phyloP scores from a whole-genome alignment of 1,140 invertebrate species.

The Himalopsyche phryganea region DNA sequence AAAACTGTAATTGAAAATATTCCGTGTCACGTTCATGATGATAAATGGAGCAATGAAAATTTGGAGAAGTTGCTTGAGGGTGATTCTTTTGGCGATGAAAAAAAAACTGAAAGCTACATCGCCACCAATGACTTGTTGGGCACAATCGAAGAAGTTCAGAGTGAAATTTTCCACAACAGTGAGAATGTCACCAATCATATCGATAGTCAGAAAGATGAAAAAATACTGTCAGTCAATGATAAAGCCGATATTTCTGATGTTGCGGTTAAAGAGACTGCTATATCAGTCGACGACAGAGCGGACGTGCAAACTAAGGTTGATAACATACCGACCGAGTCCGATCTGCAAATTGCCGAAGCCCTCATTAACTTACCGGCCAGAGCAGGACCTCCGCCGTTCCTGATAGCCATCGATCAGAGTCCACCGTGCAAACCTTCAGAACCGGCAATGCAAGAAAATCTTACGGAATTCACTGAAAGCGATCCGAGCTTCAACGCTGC shows the following conservation, averaged over 20 bases:
- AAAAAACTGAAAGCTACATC: not conserved
- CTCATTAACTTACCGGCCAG: slow-evolving; percentile 44
- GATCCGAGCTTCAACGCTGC: slow-evolving; percentile 50
- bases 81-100: not conserved
- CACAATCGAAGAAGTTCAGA: slow-evolving; percentile 7
- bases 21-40: not conserved
- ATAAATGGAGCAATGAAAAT: slow-evolving; percentile 16
- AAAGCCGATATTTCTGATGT: not conserved
- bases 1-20: not conserved
- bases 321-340: slow-evolving; percentile 39
- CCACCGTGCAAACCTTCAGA: not conserved
- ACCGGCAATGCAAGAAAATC: not conserved
- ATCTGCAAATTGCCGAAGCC: slow-evolving; percentile 48
- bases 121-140: not conserved
- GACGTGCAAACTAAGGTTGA: not conserved
- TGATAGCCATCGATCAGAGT: slow-evolving; percentile 32
- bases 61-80: slow-evolving; percentile 7
- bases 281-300: not conserved
- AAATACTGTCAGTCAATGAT: too few relatives aligned
- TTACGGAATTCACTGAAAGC: slow-evolving; percentile 37
- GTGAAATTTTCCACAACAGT: too few relatives aligned
- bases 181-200: too few relatives aligned
- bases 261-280: not conserved
- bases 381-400: slow-evolving; percentile 38
- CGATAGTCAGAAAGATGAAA: too few relatives aligned